Conservation (phyloP, 2,888 invertebrate genomes). For the Tridacna gigas region DNA sequence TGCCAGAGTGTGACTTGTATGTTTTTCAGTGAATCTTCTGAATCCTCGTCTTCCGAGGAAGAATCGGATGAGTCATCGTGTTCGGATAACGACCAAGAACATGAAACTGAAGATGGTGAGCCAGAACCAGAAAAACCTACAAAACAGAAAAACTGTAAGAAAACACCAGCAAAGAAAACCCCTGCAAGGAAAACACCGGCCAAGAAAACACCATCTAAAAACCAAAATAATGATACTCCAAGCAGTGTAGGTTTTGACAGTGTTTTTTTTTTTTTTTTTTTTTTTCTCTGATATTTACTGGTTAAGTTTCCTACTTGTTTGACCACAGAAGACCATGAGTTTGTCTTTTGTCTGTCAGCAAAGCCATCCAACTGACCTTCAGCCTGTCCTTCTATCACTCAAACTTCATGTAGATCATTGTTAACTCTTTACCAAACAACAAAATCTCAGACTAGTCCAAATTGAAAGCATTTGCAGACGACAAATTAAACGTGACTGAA, state of each 20-base stretch:
- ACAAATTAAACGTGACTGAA: too few species aligned
- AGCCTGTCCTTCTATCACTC: too few species aligned
- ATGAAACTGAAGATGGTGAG: background rate
- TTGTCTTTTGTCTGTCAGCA: too few species aligned
- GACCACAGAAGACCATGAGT: too few species aligned
- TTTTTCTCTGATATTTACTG: too few species aligned
- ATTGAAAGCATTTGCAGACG: too few species aligned
- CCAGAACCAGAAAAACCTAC: background rate
- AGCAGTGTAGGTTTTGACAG: background rate
- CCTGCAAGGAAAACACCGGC: slow-evolving; percentile 16
- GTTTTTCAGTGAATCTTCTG: slow-evolving; percentile 34
- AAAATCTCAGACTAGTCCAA: too few species aligned
- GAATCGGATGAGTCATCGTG: slow-evolving; percentile 14
- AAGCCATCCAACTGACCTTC: too few species aligned
- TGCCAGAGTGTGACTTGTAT: too few species aligned
- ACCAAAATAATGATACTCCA: background rate
- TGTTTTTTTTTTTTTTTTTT: background rate
- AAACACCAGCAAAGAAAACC: slow-evolving; percentile 20
- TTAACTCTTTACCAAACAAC: too few species aligned
- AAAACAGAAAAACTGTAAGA: slow-evolving; percentile 12
- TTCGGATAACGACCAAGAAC: slow-evolving; percentile 4
- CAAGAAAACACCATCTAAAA: slow-evolving; percentile 12
- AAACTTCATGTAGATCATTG: too few species aligned
- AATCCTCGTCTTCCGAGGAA: background rate
- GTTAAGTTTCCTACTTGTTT: too few species aligned